Base-by-base conservation (phyloP, 2,888 invertebrate species). In the Tipula vernalis region DNA sequence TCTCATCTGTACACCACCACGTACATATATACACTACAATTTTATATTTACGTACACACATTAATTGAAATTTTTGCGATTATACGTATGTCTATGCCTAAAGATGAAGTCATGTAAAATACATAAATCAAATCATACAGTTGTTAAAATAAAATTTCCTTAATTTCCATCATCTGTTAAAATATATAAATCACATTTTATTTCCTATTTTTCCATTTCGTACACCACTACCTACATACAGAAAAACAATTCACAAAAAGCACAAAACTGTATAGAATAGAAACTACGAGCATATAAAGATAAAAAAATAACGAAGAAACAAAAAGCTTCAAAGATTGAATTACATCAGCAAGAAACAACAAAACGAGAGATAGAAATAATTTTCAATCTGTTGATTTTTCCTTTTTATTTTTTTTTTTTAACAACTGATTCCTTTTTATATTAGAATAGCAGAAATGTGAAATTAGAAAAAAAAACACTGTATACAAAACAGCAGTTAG, bases 51-150 rank as follows among this genome's bases (percentile, higher is more conserved):
- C 6, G 39, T 39, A 39, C 39, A 39, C 71, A 71, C 28, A 71
- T 28, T 71, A 71, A 71, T 28, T 71, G 71, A 71, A 71, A 15
- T 18, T 57, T 57, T 57, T 57, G 5, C 51, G 15, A 71, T 28
- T 10, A 71, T 18, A 28, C 71, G 71, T 71, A 28, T 28, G 71
- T 71, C 28, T 71, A 28, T 28, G 71, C 28, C 71, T 71, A 28
- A 71, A 28, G 71, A 71, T 71, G 8, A 71, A 71, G 71, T 71
- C 71, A 71, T 71, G 71, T 71, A 71, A 71, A 71, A 71, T 12
- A 71, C 71, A 71, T 71, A 71, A 71, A 71, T 71, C 71, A 71
- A 71, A 71, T 71, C 71, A 71, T 71, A 71, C 71, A 71, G 71
- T 71, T 28, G 71, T 71, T 71, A 71, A 71, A 71, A 71, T 71